A percentile compares a stretch with the other conserved stretches of the same genome.
phyloP scores from a whole-genome alignment of 2,888 invertebrate genomes.

The Megaustenia siamemsis region DNA sequence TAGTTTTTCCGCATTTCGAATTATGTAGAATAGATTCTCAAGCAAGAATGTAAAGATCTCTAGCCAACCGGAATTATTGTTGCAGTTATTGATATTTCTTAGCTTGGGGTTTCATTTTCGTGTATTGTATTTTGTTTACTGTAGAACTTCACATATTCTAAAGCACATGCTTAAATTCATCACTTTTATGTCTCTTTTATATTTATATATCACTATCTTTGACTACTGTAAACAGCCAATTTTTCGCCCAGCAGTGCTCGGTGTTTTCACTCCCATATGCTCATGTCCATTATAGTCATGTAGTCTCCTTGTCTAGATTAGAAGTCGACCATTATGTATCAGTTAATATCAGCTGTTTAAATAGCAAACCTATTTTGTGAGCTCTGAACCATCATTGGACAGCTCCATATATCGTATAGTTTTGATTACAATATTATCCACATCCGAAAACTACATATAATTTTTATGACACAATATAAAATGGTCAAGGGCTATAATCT shows the following conservation, averaged over 20 bases:
- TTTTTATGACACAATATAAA: too few species aligned
- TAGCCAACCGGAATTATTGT: constrained; percentile 2
- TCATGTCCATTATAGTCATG: constrained; percentile 28
- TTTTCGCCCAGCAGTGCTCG: constrained; percentile 19
- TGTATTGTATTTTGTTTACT: background rate
- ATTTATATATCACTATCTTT: background rate
- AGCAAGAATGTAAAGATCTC: too few species aligned
- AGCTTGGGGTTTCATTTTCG: background rate
- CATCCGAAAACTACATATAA: too few species aligned
- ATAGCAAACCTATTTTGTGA: too few species aligned
- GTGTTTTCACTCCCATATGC: constrained; percentile 35
- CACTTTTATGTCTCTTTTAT: constrained; percentile 4
- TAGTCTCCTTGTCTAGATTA: constrained; percentile 28
- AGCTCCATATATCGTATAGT: too few species aligned
- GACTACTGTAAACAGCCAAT: constrained; percentile 36
- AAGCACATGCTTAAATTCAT: constrained; percentile 23
- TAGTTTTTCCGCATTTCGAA: too few species aligned
- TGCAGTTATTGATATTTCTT: background rate
- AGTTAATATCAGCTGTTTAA: too few species aligned
- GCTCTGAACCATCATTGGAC: too few species aligned
- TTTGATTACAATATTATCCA: too few species aligned
- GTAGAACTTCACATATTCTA: constrained; percentile 33
- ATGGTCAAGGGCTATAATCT: too few species aligned
- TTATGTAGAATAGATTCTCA: too few species aligned
- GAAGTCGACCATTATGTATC: background rate